Evolutionary conservation across 2,888 invertebrate genomes (phyloP).

Genomic region (Podotricha telesiphe): DNA sequence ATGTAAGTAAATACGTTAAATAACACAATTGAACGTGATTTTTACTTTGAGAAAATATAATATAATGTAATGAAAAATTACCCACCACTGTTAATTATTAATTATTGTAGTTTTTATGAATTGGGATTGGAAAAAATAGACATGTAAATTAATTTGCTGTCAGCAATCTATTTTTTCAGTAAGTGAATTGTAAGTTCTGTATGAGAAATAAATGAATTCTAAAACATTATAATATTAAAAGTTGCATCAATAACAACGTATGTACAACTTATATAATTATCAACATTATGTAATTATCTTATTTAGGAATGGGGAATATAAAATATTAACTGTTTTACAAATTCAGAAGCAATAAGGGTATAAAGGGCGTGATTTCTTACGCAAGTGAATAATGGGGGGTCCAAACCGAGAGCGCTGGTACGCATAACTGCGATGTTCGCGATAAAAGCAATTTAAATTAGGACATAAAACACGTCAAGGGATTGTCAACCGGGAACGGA

Average conservation of each 20-base stretch:
- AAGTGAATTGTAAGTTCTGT: too few relatives aligned
- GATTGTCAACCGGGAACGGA: conserved; percentile 70
- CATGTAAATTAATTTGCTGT: too few relatives aligned
- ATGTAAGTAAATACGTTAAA: background rate
- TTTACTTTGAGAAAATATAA: too few relatives aligned
- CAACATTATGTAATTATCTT: background rate
- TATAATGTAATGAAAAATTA: too few relatives aligned
- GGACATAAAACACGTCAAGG: conserved; percentile 73
- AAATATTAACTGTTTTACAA: conserved; percentile 18
- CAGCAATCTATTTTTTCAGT: too few relatives aligned
- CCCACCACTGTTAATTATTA: too few relatives aligned
- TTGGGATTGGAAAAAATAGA: too few relatives aligned
- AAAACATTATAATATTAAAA: too few relatives aligned
- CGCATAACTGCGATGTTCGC: conserved; percentile 62
- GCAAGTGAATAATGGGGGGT: conserved; percentile 61
- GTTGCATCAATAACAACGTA: too few relatives aligned
- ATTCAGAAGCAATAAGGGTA: conserved; percentile 24
- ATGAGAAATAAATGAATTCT: too few relatives aligned
- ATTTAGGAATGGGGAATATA: background rate
- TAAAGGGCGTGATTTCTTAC: conserved; percentile 59
- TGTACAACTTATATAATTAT: background rate
- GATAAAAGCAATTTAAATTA: conserved; percentile 61
- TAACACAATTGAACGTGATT: too few relatives aligned
- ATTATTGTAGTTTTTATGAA: too few relatives aligned
- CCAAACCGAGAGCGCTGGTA: conserved; percentile 38